Conservation (phyloP, 2,888 invertebrate genomes). For the Xestia ashworthii region DNA sequence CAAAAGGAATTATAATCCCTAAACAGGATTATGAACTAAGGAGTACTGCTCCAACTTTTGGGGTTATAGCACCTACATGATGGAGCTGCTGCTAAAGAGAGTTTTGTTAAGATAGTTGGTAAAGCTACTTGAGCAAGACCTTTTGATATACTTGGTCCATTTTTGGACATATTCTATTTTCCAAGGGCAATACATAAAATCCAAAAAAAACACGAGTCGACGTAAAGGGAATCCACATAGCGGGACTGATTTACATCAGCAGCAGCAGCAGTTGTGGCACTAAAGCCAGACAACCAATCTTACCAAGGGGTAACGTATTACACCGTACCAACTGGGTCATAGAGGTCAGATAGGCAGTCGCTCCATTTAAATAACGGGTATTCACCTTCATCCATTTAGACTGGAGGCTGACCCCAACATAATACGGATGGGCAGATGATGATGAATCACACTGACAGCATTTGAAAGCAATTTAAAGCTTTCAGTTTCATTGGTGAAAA, state of each 20-base stretch:
- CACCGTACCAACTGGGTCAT: no score
- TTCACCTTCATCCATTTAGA: background rate
- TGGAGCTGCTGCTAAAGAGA: slow-evolving; percentile 2
- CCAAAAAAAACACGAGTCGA: no score
- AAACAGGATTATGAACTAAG: slow-evolving; percentile 47
- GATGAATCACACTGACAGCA: background rate
- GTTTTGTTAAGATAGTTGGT: slow-evolving; percentile 20
- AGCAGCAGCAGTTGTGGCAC: no score
- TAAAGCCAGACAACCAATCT: no score
- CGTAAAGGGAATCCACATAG: no score
- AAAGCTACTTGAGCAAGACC: background rate
- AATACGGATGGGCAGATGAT: background rate
- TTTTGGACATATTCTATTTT: background rate
- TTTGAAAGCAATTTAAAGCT: background rate
- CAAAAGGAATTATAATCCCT: slow-evolving; percentile 47
- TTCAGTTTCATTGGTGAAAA: background rate
- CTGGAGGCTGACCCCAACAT: background rate
- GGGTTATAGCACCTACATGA: slow-evolving; percentile 23
- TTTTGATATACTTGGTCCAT: background rate
- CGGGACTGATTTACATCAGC: no score
- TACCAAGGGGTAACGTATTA: no score
- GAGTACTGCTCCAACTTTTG: slow-evolving; percentile 38
- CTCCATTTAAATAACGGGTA: background rate
- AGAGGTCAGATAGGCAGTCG: no score
- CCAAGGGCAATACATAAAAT: background rate